Evolutionary conservation across 2,113 vertebrate species (phyloP).

Genomic region (Calidris pugnax): DNA sequence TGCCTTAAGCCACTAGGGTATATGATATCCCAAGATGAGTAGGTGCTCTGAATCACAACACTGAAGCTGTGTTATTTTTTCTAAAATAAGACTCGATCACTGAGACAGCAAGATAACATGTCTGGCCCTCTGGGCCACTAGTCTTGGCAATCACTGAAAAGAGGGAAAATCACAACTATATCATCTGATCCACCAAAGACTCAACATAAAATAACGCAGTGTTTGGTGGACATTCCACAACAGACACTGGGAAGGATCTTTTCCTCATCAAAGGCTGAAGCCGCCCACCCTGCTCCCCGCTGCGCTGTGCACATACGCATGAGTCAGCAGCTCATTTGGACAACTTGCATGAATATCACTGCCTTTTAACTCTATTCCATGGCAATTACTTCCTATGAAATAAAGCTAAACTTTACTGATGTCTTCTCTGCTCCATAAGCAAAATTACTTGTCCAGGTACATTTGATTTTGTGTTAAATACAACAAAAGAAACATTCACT

Average conservation of each 20-base stretch:
- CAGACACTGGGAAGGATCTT: neutral
- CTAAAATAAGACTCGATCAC: neutral
- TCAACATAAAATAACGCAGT: neutral
- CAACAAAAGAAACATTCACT: neutral
- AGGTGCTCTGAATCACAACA: neutral
- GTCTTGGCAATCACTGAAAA: neutral
- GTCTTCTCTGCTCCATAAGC: neutral
- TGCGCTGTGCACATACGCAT: fast-evolving
- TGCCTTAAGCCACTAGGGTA: neutral
- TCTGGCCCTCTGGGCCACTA: neutral
- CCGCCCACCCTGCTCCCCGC: neutral
- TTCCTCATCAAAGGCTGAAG: neutral
- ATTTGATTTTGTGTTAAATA: neutral
- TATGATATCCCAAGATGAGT: neutral
- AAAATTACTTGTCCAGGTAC: neutral
- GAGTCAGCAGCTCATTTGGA: neutral
- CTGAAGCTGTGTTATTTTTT: neutral
- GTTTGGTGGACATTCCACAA: neutral
- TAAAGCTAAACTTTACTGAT: neutral
- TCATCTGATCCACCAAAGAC: neutral
- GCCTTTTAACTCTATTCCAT: neutral
- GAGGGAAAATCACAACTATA: neutral
- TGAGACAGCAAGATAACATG: neutral
- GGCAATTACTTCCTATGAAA: neutral
- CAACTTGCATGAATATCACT: neutral